A percentile compares a stretch with the other conserved stretches of the same genome.
phyloP scores from a whole-genome alignment of 1,140 invertebrate species.

The Drosophila sucinea region DNA sequence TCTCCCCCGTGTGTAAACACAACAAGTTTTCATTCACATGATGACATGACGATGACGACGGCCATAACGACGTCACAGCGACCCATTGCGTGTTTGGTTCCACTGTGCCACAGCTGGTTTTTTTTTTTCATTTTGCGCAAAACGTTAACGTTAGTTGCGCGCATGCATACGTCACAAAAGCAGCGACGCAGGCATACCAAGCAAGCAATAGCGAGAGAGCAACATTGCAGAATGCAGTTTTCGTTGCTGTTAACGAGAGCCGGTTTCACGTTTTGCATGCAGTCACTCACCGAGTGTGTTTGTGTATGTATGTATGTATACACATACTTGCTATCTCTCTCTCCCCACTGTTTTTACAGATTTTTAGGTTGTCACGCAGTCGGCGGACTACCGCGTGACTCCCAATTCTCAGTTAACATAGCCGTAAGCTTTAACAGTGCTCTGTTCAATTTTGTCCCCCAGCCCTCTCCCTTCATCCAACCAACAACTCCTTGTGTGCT shows the following conservation, averaged over 20 bases:
- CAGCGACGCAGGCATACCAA: conserved; percentile 46
- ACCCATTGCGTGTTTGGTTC: conserved; percentile 54
- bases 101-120: conserved; percentile 58
- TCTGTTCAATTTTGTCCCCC: background rate
- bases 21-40: conserved; percentile 58
- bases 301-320: conserved; percentile 39
- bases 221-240: conserved; percentile 54
- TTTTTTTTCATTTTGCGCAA: conserved; percentile 37
- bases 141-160: conserved; percentile 59
- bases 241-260: conserved; percentile 29
- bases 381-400: conserved; percentile 54
- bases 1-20: conserved; percentile 36
- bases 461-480: too few species aligned
- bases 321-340: background rate
- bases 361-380: conserved; percentile 51
- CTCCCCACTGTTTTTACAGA: conserved; percentile 49
- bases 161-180: conserved; percentile 66
- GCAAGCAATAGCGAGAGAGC: conserved; percentile 23
- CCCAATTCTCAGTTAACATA: conserved; percentile 50
- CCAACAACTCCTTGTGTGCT: too few species aligned
- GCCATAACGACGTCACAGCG: conserved; percentile 56
- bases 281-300: conserved; percentile 1
- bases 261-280: conserved; percentile 65
- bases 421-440: conserved; percentile 12
- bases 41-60: conserved; percentile 20